phyloP scores from a whole-genome alignment of 2,797 vertebrate genomes.

The Microtus agrestis region DNA sequence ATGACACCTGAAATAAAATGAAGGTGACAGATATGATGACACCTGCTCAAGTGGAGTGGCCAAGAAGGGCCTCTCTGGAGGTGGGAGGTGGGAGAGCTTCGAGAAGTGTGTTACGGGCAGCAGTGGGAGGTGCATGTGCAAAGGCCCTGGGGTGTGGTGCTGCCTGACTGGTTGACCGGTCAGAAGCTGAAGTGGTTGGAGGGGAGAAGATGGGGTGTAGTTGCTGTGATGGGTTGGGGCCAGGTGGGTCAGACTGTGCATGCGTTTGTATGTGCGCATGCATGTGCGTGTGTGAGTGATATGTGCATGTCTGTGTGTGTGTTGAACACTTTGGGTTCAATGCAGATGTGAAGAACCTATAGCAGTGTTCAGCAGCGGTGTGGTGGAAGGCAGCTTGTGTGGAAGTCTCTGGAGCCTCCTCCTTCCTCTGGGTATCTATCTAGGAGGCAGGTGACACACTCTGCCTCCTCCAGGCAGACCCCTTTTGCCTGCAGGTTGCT shows the following conservation, averaged over 20 bases:
- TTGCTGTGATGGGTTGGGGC: background rate
- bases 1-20: background rate
- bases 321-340: background rate
- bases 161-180: background rate
- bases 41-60: background rate
- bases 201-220: background rate
- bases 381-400: background rate
- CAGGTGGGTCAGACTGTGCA: background rate
- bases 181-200: background rate
- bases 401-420: background rate
- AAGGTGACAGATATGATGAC: background rate
- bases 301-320: background rate
- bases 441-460: background rate
- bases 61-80: background rate
- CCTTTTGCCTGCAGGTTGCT: background rate
- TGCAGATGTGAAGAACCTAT: background rate
- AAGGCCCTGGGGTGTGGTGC: background rate
- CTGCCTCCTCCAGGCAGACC: background rate
- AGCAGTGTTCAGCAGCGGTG: background rate
- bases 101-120: background rate
- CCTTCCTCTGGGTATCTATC: background rate
- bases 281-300: background rate
- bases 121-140: background rate
- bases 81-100: background rate
- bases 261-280: background rate